Percentiles rank a stretch among this genome's conserved stretches.
Evolutionary conservation across 2,113 vertebrate genomes (phyloP).

Genomic region (Hemiscyllium ocellatum): DNA sequence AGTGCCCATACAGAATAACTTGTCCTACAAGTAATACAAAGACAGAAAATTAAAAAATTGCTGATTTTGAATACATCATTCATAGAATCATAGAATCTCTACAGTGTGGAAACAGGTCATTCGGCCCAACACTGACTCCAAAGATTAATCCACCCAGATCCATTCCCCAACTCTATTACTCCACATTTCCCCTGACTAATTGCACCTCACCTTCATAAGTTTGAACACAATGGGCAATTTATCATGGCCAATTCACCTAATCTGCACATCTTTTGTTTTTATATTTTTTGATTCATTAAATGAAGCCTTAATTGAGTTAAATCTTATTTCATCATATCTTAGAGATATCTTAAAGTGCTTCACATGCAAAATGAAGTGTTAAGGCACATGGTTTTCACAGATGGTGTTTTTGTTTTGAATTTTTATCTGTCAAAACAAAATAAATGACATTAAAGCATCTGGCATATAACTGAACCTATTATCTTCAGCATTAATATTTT

Average conservation of each 20-base stretch:
- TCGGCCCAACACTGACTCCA: too few relatives aligned
- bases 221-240: too few relatives aligned
- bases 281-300: background rate
- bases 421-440: background rate
- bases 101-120: too few relatives aligned
- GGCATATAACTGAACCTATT: background rate
- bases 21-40: conserved; percentile 50
- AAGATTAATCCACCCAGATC: too few relatives aligned
- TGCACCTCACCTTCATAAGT: too few relatives aligned
- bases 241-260: too few relatives aligned
- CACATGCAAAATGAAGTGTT: too few relatives aligned
- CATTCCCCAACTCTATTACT: too few relatives aligned
- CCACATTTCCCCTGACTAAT: too few relatives aligned
- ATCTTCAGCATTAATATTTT: background rate
- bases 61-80: background rate
- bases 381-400: background rate
- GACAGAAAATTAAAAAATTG: background rate
- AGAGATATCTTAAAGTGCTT: background rate
- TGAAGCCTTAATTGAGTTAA: background rate
- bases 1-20: conserved; percentile 64
- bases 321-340: background rate
- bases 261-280: too few relatives aligned
- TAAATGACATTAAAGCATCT: background rate
- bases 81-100: too few relatives aligned
- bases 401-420: background rate